Base-by-base conservation (phyloP, 2,888 invertebrate genomes). In the Leptopilina syphax region DNA sequence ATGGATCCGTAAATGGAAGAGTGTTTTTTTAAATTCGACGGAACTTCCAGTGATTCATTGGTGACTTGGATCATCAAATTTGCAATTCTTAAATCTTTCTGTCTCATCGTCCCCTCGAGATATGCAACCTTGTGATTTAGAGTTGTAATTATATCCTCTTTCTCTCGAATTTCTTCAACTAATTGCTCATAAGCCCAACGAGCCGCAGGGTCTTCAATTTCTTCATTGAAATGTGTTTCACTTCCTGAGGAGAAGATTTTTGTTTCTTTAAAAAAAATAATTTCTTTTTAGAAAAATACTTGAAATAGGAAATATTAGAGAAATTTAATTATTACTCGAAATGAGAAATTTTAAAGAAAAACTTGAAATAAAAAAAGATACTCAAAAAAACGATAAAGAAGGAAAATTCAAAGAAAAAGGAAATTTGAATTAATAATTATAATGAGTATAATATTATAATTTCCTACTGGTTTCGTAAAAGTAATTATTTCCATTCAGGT, bases 41-140 rank as follows among this genome's bases (percentile, higher is more conserved):
- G 34, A n/a, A 57, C 27, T 34, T 57, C 57, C 57, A 57, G 27
- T 13, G 73, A 73, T 57, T 73, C 57, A n/a, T 73, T 73, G 5
- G 57, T 57, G 27, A 73, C n/a, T 73, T 57, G 73, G 3, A 27
- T 34, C 73, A 57, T 57, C n/a, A 89, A 77, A 73, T 84, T 85
- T 0, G 85, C 84, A 50, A 88, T 93, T 79, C 95, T 92, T 87
- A 94, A 93, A 77, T 95, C 95, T 91, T 95, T 95, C n/a, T 95
- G 89, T 86, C 93, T 93, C 10, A 95, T 83, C 78, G 95, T 89
- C 81, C 90, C 93, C 83, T 95, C 94, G 70, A 95, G 92, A 87
- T 95, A 95, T 13, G 94, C 93, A 4, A 95, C 93, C 92, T 95
- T 95, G 83, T 94, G 94, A 86, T 93, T 94, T 1, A 95, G 91